phyloP scores from a whole-genome alignment of 2,888 invertebrate species.

The Omphaloscelis lunosa region DNA sequence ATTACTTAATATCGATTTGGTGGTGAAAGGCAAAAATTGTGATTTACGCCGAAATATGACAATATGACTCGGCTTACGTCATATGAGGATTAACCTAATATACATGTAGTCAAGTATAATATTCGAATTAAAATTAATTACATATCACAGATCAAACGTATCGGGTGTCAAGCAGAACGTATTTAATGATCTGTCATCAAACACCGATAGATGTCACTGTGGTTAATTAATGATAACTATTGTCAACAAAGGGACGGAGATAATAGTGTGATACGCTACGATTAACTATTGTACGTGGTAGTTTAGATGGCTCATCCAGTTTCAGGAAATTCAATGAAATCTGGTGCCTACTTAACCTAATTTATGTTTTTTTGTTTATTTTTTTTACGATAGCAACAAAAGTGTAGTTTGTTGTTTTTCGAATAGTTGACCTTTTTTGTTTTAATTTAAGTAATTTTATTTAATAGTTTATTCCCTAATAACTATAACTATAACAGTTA shows the following conservation, averaged over 20 bases:
- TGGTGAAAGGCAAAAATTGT: neutral
- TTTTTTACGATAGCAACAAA: too few relatives aligned
- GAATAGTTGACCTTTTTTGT: too few relatives aligned
- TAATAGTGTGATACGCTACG: neutral
- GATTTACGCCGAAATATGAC: too few relatives aligned
- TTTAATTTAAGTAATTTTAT: too few relatives aligned
- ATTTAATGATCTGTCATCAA: constrained; percentile 40
- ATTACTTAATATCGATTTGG: neutral
- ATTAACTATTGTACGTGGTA: neutral
- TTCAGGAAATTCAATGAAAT: neutral
- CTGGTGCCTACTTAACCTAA: too few relatives aligned
- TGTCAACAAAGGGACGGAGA: neutral
- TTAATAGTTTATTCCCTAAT: too few relatives aligned
- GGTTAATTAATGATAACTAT: constrained; percentile 14
- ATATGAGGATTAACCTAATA: neutral
- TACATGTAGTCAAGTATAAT: neutral
- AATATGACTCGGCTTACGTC: neutral
- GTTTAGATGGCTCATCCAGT: neutral
- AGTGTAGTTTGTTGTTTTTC: too few relatives aligned
- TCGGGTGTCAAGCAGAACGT: constrained; percentile 10
- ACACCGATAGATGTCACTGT: constrained; percentile 10
- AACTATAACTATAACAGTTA: too few relatives aligned
- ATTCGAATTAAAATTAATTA: constrained; percentile 9
- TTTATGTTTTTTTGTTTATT: too few relatives aligned
- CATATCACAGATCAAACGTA: constrained; percentile 7